Percentiles rank a stretch among this genome's conserved stretches.
These are phyloP conservation scores for Chrysolina americana DNA, from an alignment of 2,888 invertebrate species.

Conservation along the genomic window DNA sequence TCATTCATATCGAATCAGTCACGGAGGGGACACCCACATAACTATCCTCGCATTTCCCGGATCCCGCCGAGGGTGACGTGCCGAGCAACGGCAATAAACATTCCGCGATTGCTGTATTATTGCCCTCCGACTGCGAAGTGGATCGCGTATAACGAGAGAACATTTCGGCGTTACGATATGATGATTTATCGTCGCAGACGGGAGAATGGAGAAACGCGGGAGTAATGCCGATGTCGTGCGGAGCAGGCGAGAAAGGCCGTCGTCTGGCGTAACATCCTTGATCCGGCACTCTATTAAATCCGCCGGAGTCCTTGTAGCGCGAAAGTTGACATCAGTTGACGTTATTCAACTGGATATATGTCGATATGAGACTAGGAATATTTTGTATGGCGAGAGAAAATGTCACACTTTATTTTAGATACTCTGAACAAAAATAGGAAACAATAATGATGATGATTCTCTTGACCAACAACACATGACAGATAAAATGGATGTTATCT, in stretches of 20 bases:
- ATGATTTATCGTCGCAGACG: slow-evolving; percentile 39
- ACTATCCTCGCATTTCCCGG: background rate
- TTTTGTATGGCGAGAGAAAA: no score
- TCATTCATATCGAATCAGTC: slow-evolving; percentile 23
- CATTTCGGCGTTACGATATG: slow-evolving; percentile 36
- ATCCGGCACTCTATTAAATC: slow-evolving; percentile 39
- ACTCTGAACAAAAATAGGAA: no score
- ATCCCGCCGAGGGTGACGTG: slow-evolving; percentile 22
- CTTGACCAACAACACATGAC: no score
- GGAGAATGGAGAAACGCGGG: slow-evolving; percentile 25
- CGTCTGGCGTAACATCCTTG: slow-evolving; percentile 29
- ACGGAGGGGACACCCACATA: slow-evolving; percentile 8
- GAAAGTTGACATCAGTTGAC: slow-evolving; percentile 1
- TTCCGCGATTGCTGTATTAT: slow-evolving; percentile 45
- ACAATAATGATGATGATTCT: no score
- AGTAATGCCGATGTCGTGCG: slow-evolving; percentile 2
- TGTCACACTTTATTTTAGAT: no score
- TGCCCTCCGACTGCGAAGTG: slow-evolving; percentile 39
- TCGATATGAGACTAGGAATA: background rate
- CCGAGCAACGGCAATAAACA: slow-evolving; percentile 41
- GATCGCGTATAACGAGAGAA: slow-evolving; percentile 40
- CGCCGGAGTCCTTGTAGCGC: slow-evolving; percentile 28
- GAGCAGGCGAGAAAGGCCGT: slow-evolving; percentile 12
- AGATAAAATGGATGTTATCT: no score
- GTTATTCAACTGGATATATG: background rate